Conservation (phyloP, 2,113 vertebrate species). For the Turdus rufiventris region DNA sequence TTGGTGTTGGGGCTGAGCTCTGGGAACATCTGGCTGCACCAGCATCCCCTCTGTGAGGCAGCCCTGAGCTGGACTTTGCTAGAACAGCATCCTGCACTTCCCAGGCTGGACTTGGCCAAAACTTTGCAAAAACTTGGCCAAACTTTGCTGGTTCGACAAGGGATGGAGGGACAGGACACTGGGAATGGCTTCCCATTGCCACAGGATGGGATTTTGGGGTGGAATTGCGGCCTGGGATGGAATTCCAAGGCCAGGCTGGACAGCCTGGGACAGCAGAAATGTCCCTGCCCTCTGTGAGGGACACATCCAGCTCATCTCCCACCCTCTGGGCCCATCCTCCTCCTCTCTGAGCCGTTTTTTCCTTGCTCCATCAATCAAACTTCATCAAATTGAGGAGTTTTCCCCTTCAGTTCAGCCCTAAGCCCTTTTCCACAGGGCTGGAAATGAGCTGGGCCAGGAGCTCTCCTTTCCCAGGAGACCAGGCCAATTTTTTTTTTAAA, state of each 20-base stretch:
- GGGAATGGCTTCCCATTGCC: not conserved
- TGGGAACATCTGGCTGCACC: not conserved
- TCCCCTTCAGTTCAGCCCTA: not conserved
- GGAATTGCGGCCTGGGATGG: not conserved
- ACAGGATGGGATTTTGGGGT: not conserved
- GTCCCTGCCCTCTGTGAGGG: not conserved
- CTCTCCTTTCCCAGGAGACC: not conserved
- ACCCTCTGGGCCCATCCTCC: not conserved
- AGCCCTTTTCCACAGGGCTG: not conserved
- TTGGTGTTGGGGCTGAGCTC: not conserved
- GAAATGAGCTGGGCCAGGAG: not conserved
- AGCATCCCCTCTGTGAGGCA: not conserved
- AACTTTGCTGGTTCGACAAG: too few species aligned
- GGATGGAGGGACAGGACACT: not conserved
- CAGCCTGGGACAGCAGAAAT: not conserved
- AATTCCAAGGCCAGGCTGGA: not conserved
- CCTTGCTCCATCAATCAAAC: not conserved
- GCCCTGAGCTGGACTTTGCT: not conserved
- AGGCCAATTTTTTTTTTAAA: not conserved
- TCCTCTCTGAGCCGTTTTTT: not conserved
- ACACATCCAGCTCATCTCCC: not conserved
- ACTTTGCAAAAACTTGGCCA: too few species aligned
- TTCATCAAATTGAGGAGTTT: not conserved
- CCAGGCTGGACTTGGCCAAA: not conserved
- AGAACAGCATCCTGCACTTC: accelerated